Evolutionary conservation across 2,888 invertebrate genomes (phyloP).

Genomic region (Chymomyza fuscimana): DNA sequence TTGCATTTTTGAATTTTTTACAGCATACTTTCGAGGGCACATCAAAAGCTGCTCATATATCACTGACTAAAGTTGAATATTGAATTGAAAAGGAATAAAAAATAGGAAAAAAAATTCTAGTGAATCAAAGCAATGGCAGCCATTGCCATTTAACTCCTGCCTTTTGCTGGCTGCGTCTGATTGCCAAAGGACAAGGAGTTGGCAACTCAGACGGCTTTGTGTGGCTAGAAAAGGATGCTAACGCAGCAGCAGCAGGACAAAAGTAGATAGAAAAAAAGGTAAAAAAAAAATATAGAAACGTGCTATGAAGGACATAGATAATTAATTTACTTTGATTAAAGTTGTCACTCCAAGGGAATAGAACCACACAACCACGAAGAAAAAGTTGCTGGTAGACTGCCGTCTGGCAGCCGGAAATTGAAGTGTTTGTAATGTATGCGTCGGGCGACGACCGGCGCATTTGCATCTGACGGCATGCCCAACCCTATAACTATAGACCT

Average conservation of each 20-base stretch:
- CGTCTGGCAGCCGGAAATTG: conserved; percentile 61
- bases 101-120: conserved; percentile 6
- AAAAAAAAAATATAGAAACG: conserved; percentile 15
- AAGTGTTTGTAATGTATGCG: conserved; percentile 59
- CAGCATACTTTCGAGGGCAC: conserved; percentile 12
- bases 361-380: conserved; percentile 5
- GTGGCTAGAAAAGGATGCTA: neutral
- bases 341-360: conserved; percentile 39
- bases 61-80: conserved; percentile 30
- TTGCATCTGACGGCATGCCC: conserved; percentile 28
- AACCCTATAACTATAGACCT: conserved; percentile 32
- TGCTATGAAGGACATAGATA: conserved; percentile 48
- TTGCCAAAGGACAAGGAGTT: neutral
- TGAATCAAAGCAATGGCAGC: conserved; percentile 22
- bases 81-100: conserved; percentile 29
- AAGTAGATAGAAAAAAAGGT: conserved; percentile 18
- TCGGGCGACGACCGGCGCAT: neutral
- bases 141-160: conserved; percentile 37
- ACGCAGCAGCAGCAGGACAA: conserved; percentile 20
- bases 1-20: conserved; percentile 31
- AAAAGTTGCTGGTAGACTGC: neutral
- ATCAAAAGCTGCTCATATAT: conserved; percentile 9
- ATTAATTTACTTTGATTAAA: conserved; percentile 70
- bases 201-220: conserved; percentile 26
- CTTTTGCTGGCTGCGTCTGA: conserved; percentile 23